Evolutionary conservation across 1,140 invertebrate species (phyloP), one percentile per base, ranked within the genome.

Genomic region (Ditylenchus dipsaci): DNA sequence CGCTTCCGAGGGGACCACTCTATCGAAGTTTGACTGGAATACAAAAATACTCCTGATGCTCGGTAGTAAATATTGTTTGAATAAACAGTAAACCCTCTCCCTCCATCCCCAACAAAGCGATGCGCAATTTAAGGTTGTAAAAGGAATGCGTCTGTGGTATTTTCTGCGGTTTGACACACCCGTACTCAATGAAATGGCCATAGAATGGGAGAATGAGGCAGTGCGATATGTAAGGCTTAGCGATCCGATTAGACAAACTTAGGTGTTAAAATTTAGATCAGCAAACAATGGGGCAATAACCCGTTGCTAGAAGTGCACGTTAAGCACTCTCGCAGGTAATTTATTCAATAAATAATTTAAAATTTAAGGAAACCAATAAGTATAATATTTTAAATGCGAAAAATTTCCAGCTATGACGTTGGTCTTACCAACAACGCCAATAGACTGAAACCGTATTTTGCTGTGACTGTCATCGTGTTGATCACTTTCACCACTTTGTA

Each of bases 401-500:
- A n/a, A n/a, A 11, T 38, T 38, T 38, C 11, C 33, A 38, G 75
- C 27, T 71, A 82, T 19, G 80, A 82, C 53, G 72, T 75, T 43
- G 80, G 81, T 17, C 61, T 82, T 38, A 82, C 80, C 11, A 71
- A 74, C 13, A 82, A 82, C 63, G 81, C 80, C 1, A 82, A 9
- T 21, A 49, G 70, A 42, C 45, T 82, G 43, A 82, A 82, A 23
- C 80, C 80, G 11, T 82, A 83, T 65, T 82, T 82, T 65, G 69
- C 71, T n/a, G 81, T 82, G 13, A 82, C 80, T 0, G 69, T 82
- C 5, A 49, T 76, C 17, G 80, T 83, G 13, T 47, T 82, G 11
- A 78, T 82, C 38, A 26, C 67, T 23, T 82, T 82, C 68, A 83
- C 80, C 13, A 73, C 79, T 19, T 72, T 82, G 27, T 82, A 83